Evolutionary conservation across 2,888 invertebrate genomes (phyloP).

Genomic region (Tetragonisca angustula): DNA sequence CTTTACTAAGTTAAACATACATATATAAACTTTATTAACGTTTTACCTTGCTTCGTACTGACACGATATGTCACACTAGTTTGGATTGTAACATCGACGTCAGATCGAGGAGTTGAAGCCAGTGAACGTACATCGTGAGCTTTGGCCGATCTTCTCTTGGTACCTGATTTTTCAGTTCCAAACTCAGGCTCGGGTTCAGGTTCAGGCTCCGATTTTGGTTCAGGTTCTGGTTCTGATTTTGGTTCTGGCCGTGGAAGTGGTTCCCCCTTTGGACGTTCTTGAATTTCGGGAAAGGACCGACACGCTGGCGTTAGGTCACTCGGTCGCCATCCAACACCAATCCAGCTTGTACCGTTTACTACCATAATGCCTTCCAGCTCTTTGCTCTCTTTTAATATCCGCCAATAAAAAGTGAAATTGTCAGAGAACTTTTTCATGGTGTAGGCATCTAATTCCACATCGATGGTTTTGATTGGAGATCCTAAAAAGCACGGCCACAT

Average conservation of each 20-base stretch:
- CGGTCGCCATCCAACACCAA: slow-evolving; percentile 96
- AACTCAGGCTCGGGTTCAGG: slow-evolving; percentile 79
- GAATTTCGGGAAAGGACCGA: slow-evolving; percentile 91
- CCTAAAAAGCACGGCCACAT: slow-evolving; percentile 85
- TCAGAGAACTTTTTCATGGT: slow-evolving; percentile 89
- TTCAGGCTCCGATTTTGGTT: slow-evolving; percentile 79
- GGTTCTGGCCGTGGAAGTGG: slow-evolving; percentile 83
- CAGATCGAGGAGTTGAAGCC: slow-evolving; percentile 73
- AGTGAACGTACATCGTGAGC: slow-evolving; percentile 62
- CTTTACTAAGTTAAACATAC: not conserved
- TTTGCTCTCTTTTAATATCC: slow-evolving; percentile 91
- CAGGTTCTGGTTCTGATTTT: slow-evolving; percentile 77
- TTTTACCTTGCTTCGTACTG: slow-evolving; percentile 87
- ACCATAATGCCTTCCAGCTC: slow-evolving; percentile 95
- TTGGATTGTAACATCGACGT: slow-evolving; percentile 89
- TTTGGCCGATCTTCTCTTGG: slow-evolving; percentile 81
- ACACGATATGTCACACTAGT: slow-evolving; percentile 93
- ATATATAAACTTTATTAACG: not conserved
- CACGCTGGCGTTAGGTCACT: slow-evolving; percentile 90
- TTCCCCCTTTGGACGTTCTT: slow-evolving; percentile 82
- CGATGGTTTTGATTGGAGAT: slow-evolving; percentile 90
- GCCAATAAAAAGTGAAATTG: slow-evolving; percentile 93
- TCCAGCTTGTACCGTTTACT: slow-evolving; percentile 93
- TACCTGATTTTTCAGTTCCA: slow-evolving; percentile 80
- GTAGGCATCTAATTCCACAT: slow-evolving; percentile 90